A percentile compares a stretch with the other conserved stretches of the same genome.
phyloP scores from a whole-genome alignment of 2,888 invertebrate genomes.

The Schizotus pectinicornis region DNA sequence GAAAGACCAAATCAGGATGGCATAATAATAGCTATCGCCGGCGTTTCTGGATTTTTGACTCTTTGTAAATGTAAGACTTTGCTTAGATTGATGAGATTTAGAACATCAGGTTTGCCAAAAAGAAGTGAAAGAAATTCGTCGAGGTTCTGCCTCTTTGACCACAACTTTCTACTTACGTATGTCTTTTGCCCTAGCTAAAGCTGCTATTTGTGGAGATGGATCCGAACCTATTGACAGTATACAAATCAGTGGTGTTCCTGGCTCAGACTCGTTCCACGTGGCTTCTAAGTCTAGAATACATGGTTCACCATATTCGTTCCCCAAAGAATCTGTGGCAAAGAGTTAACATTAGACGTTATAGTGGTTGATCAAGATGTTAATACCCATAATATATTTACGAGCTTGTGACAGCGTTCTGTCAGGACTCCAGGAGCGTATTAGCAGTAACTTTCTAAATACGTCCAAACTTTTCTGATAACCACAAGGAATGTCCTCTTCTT shows the following conservation, averaged over 20 bases:
- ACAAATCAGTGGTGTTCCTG: slow-evolving; percentile 87
- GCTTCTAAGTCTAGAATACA: slow-evolving; percentile 89
- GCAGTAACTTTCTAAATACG: slow-evolving; percentile 82
- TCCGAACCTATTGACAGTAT: slow-evolving; percentile 95
- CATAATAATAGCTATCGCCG: neutral
- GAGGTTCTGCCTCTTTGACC: neutral
- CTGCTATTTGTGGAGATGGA: slow-evolving; percentile 92
- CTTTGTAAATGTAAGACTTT: too few relatives aligned
- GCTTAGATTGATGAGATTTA: too few relatives aligned
- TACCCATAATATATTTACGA: slow-evolving; percentile 85
- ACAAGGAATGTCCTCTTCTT: slow-evolving; percentile 89
- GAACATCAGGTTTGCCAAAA: too few relatives aligned
- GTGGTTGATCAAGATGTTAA: slow-evolving; percentile 16
- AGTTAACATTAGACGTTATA: neutral
- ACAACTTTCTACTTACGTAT: slow-evolving; percentile 66
- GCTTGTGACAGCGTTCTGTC: slow-evolving; percentile 94
- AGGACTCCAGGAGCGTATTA: slow-evolving; percentile 94
- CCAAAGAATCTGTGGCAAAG: slow-evolving; percentile 72
- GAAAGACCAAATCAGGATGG: slow-evolving; percentile 36
- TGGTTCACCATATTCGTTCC: slow-evolving; percentile 88
- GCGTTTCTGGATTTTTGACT: neutral
- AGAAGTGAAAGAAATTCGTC: neutral
- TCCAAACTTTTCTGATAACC: slow-evolving; percentile 86
- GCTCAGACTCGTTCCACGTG: slow-evolving; percentile 90
- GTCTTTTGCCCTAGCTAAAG: slow-evolving; percentile 83